These are phyloP conservation scores for Epizoanthus fatuus DNA, from an alignment of 92 coral and sea anemone genomes.

Conservation along the genomic window DNA sequence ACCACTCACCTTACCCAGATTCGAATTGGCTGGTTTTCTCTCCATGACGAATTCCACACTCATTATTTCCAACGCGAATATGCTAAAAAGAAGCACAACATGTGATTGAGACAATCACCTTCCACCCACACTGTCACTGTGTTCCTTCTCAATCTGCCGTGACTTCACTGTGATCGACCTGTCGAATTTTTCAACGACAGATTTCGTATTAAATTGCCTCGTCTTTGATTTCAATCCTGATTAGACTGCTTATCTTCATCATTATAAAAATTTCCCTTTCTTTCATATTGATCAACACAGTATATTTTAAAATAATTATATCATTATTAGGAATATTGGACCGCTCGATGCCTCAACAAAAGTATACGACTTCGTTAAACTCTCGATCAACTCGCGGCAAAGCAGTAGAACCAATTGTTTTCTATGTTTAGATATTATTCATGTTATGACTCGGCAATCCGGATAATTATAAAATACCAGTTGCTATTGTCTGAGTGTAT, in stretches of 20 bases:
- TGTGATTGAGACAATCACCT: not conserved
- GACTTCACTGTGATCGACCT: conserved; percentile 6
- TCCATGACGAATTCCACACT: not conserved
- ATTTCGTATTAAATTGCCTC: conserved; percentile 33
- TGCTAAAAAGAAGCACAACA: not conserved
- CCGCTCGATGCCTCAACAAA: too few relatives aligned
- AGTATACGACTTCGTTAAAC: too few relatives aligned
- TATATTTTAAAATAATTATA: too few relatives aligned
- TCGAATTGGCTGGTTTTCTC: not conserved
- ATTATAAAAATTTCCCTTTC: not conserved
- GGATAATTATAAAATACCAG: too few relatives aligned
- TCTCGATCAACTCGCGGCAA: too few relatives aligned
- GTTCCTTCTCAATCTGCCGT: not conserved
- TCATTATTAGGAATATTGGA: too few relatives aligned
- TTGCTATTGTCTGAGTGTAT: too few relatives aligned
- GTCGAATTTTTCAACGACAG: not conserved
- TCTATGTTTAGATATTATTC: too few relatives aligned
- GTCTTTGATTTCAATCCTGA: conserved; percentile 13
- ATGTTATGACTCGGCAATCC: too few relatives aligned
- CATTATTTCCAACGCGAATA: not conserved
- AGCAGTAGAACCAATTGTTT: too few relatives aligned
- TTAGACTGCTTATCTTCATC: not conserved
- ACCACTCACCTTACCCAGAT: not conserved
- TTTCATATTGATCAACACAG: not conserved
- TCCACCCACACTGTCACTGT: not conserved